Evolutionary conservation across 2,888 invertebrate species (phyloP), one percentile per base, ranked within the genome.

Genomic region (Spatulosminthurus flaviceps): DNA sequence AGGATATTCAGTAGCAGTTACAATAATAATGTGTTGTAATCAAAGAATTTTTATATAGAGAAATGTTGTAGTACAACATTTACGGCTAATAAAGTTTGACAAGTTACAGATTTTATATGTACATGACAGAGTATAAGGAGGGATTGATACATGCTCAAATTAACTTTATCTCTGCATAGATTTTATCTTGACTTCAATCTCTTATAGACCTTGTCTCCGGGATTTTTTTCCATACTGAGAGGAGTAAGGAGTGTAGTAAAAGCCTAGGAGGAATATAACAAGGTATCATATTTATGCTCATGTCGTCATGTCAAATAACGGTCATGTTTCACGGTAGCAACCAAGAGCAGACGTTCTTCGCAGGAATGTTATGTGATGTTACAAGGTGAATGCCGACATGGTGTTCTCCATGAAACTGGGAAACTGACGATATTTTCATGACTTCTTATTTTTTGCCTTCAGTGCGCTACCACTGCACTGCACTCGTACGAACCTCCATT

Each of bases 291-390:
- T 41, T 64, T 64, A 64, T 26, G 22, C 28, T 75, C 75, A 64
- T 75, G 64, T 75, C 64, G 26, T 64, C 64, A 75, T 75, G 75
- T 75, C 75, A 75, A 75, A 75, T 75, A 75, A 64, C 75, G 75
- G 64, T 75, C 75, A 75, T 64, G 75, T 64, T 64, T 75, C 75
- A 75, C 34, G 22, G 60, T 22, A 73, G 29, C 19, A 28, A 26
- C 60, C 16, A 4, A 72, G 43, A 19, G 29, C 19, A 60, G 28
- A 11, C 22, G 29, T 22, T 43, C 24, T 2, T 51, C 16, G 16
- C 26, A 28, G 60, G 73, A 73, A 73, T 73, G 60, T 73, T 73
- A 16, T 24, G 60, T 26, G 60, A 43, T 42, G 51, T 21, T 22
- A 28, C 28, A 73, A 51, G 24, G 60, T 73, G 73, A 60, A 73